Base-by-base conservation (phyloP, 1,140 invertebrate genomes). In the Battus philenor region DNA sequence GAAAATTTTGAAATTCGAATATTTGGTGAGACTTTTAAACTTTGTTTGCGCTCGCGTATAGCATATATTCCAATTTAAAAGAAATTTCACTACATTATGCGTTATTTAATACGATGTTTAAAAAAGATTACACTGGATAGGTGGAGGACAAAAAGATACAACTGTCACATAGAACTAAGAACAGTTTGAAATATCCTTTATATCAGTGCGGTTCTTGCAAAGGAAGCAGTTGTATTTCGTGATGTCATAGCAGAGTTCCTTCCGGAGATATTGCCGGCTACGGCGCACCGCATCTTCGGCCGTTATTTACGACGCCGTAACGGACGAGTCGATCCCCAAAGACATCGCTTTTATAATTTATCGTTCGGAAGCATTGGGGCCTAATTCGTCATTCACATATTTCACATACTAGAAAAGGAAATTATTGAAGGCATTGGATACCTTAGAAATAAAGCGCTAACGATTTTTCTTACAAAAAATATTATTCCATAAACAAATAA, bases 281-380 rank as follows among this genome's bases (percentile, higher is more conserved):
- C 2, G 6, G 18, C 29, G 10, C 54, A 57, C 47, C 53, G 53
- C 47, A 44, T 39, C 54, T 62, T 52, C 44, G 39, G 26, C 55
- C 49, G 59, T 72, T 75, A 83, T 83, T 80, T 80, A 80, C 55
- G 66, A 75, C 44, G 53, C 69, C 59, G 72, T 76, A 78, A 74
- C 66, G 61, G 56, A 55, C 67, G 49, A 59, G 52, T 66, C 64
- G 66, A 78, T 70, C 67, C 74, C 74, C 34, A 73, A 80, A 76
- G 69, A 80, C 78, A 73, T 76, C 71, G 67, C 68, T 77, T 72
- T 73, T 73, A 74, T 76, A 79, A 79, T 78, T 77, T 79, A 82
- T 78, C 54, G 59, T 57, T 50, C 52, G 68, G 66, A 76, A 79
- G 76, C 80, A 76, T 74, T 64, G 56, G 50, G 60, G 59, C 58